Evolutionary conservation across 2,797 vertebrate species (phyloP).

Genomic region (Heteromormyrus szaboi): DNA sequence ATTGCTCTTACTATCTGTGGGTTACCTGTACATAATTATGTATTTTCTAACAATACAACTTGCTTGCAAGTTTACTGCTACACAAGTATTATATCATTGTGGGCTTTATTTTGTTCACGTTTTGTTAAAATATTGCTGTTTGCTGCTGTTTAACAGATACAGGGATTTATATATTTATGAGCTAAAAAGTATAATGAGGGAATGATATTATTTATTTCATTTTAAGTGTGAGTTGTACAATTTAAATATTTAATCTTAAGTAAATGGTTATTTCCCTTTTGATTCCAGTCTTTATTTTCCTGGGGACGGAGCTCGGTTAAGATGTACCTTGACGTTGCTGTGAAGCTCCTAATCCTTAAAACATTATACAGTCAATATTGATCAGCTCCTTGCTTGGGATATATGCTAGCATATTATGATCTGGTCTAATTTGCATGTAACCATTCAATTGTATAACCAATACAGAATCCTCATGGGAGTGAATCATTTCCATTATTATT

Average conservation of each 20-base stretch:
- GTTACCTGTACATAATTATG: slow-evolving; percentile 16
- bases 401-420: not conserved
- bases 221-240: slow-evolving; percentile 7
- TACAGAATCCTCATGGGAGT: not conserved
- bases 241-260: slow-evolving; percentile 7
- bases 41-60: slow-evolving; percentile 14
- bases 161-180: slow-evolving; percentile 8
- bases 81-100: not conserved
- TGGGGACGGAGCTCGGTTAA: not conserved
- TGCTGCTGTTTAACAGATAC: slow-evolving; percentile 2
- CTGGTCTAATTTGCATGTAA: not conserved
- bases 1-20: not conserved
- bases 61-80: not conserved
- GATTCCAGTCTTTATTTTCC: not conserved
- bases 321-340: not conserved
- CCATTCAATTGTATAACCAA: not conserved
- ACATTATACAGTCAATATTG: not conserved
- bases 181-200: not conserved
- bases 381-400: not conserved
- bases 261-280: slow-evolving; percentile 10
- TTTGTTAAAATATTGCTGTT: slow-evolving; percentile 1
- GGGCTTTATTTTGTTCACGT: not conserved
- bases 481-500: not conserved
- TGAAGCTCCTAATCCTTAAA: not conserved
- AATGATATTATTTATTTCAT: slow-evolving; percentile 19